phyloP scores from a whole-genome alignment of 1,140 invertebrate genomes.

The Drosophila varians region DNA sequence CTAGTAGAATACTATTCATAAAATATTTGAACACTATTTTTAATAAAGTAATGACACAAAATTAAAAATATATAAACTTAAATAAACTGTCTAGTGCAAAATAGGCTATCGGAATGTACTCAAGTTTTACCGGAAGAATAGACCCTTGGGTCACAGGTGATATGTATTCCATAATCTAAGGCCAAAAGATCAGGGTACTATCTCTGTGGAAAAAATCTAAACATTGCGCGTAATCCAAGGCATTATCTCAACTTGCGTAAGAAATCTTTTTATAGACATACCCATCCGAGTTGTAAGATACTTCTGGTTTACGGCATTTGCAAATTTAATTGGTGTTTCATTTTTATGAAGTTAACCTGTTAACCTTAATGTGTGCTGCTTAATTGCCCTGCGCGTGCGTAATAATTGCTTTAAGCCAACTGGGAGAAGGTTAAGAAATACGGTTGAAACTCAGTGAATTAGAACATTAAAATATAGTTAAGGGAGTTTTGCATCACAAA shows the following conservation, averaged over 20 bases:
- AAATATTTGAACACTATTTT: no score
- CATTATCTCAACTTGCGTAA: not conserved
- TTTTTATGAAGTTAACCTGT: not conserved
- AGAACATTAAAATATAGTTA: not conserved
- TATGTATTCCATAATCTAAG: conserved; percentile 6
- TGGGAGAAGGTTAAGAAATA: conserved; percentile 17
- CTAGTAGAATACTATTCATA: no score
- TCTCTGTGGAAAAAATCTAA: not conserved
- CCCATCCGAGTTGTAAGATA: conserved; percentile 8
- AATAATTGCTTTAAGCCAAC: conserved; percentile 1
- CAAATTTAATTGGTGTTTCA: conserved; percentile 6
- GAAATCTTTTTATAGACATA: not conserved
- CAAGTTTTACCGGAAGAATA: conserved; percentile 7
- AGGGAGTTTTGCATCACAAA: not conserved
- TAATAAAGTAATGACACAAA: no score
- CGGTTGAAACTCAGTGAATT: not conserved
- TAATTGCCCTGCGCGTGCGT: not conserved
- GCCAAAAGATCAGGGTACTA: conserved; percentile 11
- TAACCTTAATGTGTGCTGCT: conserved; percentile 6
- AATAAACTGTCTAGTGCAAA: conserved; percentile 2
- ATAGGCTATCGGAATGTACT: conserved; percentile 6
- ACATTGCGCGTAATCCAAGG: not conserved
- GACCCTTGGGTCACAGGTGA: conserved; percentile 23
- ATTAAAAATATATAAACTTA: no score
- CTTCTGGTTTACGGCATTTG: conserved; percentile 14